These are phyloP conservation scores for Caenorhabditis tropicalis DNA, from an alignment of 1,140 invertebrate species.

Conservation along the genomic window DNA sequence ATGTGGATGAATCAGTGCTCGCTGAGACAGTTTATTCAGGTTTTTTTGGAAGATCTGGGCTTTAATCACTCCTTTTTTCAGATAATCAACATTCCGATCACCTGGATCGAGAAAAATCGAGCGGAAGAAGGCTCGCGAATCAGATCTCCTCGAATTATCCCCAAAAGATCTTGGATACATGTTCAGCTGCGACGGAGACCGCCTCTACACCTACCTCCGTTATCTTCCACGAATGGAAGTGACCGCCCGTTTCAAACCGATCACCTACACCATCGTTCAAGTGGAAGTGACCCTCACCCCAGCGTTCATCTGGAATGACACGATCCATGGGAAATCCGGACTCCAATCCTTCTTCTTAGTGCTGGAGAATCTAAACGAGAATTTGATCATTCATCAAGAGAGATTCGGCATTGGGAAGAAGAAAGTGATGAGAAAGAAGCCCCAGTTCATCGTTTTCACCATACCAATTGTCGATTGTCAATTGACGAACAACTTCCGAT, in stretches of 20 bases:
- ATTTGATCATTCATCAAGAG: conserved; percentile 95
- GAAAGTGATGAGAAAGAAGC: conserved; percentile 79
- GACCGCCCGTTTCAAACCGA: conserved; percentile 87
- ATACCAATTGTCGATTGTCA: conserved; percentile 89
- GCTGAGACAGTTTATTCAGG: conserved; percentile 83
- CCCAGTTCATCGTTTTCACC: conserved; percentile 88
- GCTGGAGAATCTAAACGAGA: conserved; percentile 92
- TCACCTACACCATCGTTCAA: conserved; percentile 85
- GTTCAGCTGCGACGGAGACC: conserved; percentile 57
- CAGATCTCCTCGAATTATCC: conserved; percentile 84
- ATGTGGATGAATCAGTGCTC: conserved; percentile 88
- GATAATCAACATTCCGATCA: conserved; percentile 76
- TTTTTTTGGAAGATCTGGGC: background rate
- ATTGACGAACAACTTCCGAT: conserved; percentile 87
- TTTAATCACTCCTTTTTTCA: conserved; percentile 45
- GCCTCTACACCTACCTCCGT: conserved; percentile 83
- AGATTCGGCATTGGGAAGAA: conserved; percentile 87
- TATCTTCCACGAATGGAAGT: conserved; percentile 85
- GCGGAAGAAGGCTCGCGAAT: conserved; percentile 75
- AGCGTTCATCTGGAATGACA: conserved; percentile 89
- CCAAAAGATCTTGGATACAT: conserved; percentile 81
- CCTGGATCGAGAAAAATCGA: conserved; percentile 86
- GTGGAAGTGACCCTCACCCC: conserved; percentile 84
- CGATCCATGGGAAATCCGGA: conserved; percentile 81
- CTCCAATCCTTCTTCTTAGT: conserved; percentile 92